Percentiles rank a stretch among this genome's conserved stretches.
Evolutionary conservation across 2,113 vertebrate genomes (phyloP).

Genomic region (Heliornis fulica): DNA sequence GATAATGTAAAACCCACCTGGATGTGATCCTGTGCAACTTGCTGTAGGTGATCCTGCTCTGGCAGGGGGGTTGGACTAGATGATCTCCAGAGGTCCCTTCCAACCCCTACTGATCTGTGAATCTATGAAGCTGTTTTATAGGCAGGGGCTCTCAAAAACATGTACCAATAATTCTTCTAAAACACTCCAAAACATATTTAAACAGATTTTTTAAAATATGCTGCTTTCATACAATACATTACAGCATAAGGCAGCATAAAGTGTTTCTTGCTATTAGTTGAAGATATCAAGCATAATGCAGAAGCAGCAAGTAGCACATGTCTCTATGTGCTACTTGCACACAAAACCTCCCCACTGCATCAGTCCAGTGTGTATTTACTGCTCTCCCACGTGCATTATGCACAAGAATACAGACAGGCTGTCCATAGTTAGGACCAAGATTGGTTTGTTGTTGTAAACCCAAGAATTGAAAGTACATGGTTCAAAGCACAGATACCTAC

Average conservation of each 20-base stretch:
- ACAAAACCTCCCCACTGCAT: not conserved
- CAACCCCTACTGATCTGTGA: too few species aligned
- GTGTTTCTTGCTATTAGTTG: not conserved
- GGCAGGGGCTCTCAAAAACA: not conserved
- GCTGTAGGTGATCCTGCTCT: too few species aligned
- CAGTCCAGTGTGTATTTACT: not conserved
- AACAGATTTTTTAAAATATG: not conserved
- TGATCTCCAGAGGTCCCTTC: too few species aligned
- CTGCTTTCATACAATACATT: not conserved
- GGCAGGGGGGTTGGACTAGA: too few species aligned
- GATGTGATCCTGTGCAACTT: too few species aligned
- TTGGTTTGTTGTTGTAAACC: not conserved
- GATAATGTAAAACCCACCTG: too few species aligned
- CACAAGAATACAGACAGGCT: not conserved
- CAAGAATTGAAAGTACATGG: not conserved
- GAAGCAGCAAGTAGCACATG: not conserved
- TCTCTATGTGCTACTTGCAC: too few species aligned
- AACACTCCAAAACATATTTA: not conserved
- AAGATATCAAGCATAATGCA: not conserved
- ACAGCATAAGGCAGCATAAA: not conserved
- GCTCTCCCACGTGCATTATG: not conserved
- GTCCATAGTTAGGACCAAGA: not conserved
- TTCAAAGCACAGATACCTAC: slow-evolving; percentile 25
- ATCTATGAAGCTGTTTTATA: not conserved
- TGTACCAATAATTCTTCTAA: not conserved